A percentile compares a stretch with the other conserved stretches of the same genome.
Conservation (phyloP, 1,140 invertebrate genomes). For the Charaxes varanes region DNA sequence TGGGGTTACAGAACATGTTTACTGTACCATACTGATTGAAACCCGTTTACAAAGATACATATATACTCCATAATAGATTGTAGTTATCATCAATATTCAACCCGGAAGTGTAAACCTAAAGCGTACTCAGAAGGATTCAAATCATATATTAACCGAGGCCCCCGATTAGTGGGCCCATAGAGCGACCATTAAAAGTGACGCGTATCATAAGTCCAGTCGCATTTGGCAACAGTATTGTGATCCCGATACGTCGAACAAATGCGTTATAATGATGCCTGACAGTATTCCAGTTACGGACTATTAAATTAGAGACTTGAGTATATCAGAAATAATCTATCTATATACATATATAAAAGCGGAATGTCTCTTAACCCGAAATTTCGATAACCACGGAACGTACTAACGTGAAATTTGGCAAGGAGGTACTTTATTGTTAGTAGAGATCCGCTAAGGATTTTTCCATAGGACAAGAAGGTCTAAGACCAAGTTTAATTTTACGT, state of each 20-base stretch:
- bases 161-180: constrained; percentile 44
- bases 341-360: too few species aligned
- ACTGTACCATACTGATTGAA: too few species aligned
- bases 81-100: constrained; percentile 20
- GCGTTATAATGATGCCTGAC: constrained; percentile 41
- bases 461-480: too few species aligned
- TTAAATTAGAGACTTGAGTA: constrained; percentile 16
- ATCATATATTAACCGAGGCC: constrained; percentile 34
- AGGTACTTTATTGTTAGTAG: too few species aligned
- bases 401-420: too few species aligned
- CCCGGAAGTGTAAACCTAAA: constrained; percentile 23
- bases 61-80: too few species aligned
- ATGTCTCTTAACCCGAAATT: too few species aligned
- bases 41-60: too few species aligned
- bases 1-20: too few species aligned
- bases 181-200: constrained; percentile 55
- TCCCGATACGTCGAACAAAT: constrained; percentile 65
- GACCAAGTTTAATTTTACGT: too few species aligned
- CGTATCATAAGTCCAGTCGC: constrained; percentile 44
- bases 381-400: too few species aligned
- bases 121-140: constrained; percentile 25
- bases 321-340: not conserved
- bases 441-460: too few species aligned
- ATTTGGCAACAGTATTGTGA: constrained; percentile 61
- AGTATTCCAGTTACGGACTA: constrained; percentile 16